Evolutionary conservation across 2,113 vertebrate genomes (phyloP).

Genomic region (Oryzias curvinotus): DNA sequence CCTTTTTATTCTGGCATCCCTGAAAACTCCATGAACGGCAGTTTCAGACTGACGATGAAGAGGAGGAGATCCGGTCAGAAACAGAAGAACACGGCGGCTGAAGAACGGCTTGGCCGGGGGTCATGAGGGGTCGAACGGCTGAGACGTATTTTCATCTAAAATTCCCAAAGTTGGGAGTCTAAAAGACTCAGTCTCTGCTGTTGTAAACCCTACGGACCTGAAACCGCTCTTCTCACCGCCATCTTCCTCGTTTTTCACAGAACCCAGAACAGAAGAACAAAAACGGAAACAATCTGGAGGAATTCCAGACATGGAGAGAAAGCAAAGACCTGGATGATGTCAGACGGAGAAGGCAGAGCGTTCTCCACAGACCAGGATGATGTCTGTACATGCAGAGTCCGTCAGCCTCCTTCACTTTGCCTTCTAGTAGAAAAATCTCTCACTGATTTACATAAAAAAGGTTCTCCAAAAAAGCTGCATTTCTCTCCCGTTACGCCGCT

Average conservation of each 20-base stretch:
- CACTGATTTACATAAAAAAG: conserved; percentile 45
- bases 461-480: conserved; percentile 37
- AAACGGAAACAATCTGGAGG: conserved; percentile 35
- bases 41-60: conserved; percentile 52
- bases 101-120: background rate
- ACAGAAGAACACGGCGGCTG: conserved; percentile 17
- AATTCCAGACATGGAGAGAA: conserved; percentile 46
- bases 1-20: conserved; percentile 61
- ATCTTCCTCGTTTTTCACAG: background rate
- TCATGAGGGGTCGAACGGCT: background rate
- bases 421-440: conserved; percentile 57
- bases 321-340: conserved; percentile 60
- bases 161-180: too few relatives aligned
- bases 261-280: conserved; percentile 23
- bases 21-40: conserved; percentile 61
- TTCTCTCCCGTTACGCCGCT: conserved; percentile 11
- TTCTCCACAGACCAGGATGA: background rate
- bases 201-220: background rate
- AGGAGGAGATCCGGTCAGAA: conserved; percentile 19
- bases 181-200: too few relatives aligned
- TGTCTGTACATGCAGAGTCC: conserved; percentile 50
- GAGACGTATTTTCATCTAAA: background rate
- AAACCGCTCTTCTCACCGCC: conserved; percentile 1
- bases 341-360: background rate
- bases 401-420: conserved; percentile 21